Conservation (phyloP, 1,140 invertebrate species). For the Anastrepha obliqua region DNA sequence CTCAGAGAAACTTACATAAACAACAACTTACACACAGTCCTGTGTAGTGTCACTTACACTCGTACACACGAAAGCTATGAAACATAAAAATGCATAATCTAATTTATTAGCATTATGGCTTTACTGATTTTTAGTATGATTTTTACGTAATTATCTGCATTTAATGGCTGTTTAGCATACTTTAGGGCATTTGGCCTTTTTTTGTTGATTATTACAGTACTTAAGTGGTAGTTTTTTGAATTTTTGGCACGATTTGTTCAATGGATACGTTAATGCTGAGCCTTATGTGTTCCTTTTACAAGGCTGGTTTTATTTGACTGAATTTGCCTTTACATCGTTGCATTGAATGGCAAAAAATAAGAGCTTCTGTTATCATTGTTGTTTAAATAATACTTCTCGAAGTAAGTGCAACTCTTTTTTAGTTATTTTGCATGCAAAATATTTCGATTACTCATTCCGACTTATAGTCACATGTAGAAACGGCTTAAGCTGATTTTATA, state of each 20-base stretch:
- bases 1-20: not conserved
- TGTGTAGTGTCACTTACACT: not conserved
- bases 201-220: not conserved
- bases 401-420: no score
- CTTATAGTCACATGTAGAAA: no score
- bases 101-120: not conserved
- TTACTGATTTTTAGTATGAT: not conserved
- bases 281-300: not conserved
- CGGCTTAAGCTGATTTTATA: no score
- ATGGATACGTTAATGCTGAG: not conserved
- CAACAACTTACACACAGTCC: no score
- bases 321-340: no score
- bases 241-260: slow-evolving; percentile 4
- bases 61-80: not conserved
- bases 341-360: no score
- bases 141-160: not conserved
- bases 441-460: no score
- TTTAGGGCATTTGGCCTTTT: not conserved
- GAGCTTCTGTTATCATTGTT: no score
- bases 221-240: not conserved
- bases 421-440: no score
- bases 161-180: not conserved
- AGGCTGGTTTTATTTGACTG: no score
- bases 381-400: no score
- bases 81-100: not conserved